phyloP scores from a whole-genome alignment of 2,888 invertebrate genomes.

The Apotomis betuletana region DNA sequence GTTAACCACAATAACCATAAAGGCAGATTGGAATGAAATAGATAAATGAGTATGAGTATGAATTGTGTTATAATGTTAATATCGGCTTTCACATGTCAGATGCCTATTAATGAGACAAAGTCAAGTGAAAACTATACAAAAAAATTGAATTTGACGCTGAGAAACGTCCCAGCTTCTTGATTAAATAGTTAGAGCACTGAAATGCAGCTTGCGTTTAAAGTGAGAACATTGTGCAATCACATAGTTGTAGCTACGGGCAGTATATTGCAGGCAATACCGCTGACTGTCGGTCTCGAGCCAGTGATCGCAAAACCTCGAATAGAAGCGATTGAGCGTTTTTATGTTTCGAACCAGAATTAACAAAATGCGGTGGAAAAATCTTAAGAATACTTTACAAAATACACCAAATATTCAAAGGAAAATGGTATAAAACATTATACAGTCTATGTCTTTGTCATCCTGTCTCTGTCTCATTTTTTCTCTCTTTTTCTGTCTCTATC shows the following conservation, averaged over 20 bases:
- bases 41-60: too few relatives aligned
- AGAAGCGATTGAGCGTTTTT: neutral
- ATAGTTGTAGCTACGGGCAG: neutral
- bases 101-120: neutral
- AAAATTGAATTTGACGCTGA: neutral
- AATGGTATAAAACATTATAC: too few relatives aligned
- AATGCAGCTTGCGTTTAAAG: slow-evolving; percentile 11
- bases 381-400: too few relatives aligned
- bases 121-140: neutral
- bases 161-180: slow-evolving; percentile 15
- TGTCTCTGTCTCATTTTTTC: too few relatives aligned
- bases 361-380: too few relatives aligned
- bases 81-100: too few relatives aligned
- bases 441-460: too few relatives aligned
- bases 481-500: too few relatives aligned
- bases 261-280: neutral
- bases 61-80: too few relatives aligned
- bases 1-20: too few relatives aligned
- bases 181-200: slow-evolving; percentile 23
- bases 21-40: too few relatives aligned
- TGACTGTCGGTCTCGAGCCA: neutral
- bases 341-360: too few relatives aligned
- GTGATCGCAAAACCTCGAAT: neutral
- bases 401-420: neutral
- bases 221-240: slow-evolving; percentile 14